Conservation (phyloP, 2,113 vertebrate genomes). For the Nesogale talazaci region DNA sequence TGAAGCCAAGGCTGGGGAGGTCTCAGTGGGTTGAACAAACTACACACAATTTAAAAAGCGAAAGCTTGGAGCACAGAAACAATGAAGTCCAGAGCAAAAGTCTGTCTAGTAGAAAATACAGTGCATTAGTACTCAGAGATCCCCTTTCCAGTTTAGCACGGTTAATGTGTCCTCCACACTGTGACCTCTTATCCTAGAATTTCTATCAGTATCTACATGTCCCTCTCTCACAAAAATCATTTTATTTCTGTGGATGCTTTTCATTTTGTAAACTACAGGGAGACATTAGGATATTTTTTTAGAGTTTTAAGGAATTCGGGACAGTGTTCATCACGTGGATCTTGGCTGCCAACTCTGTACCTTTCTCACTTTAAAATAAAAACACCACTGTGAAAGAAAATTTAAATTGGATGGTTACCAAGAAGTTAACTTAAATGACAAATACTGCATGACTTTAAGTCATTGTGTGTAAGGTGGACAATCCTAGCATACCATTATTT, state of each 20-base stretch:
- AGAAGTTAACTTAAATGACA: not conserved
- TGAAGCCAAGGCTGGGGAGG: not conserved
- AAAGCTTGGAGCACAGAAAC: not conserved
- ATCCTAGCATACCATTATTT: conserved; percentile 16
- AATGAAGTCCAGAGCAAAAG: not conserved
- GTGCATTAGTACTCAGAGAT: not conserved
- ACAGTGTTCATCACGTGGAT: not conserved
- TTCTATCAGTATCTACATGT: not conserved
- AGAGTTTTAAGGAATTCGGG: not conserved
- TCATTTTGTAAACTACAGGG: conserved; percentile 29
- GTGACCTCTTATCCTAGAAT: not conserved
- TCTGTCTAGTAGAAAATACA: not conserved
- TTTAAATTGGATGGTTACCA: not conserved
- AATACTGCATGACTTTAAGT: not conserved
- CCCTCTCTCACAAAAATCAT: not conserved
- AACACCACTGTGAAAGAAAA: not conserved
- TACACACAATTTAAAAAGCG: not conserved
- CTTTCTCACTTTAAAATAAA: conserved; percentile 40
- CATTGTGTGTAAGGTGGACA: not conserved
- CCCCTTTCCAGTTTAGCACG: not conserved
- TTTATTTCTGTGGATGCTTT: not conserved
- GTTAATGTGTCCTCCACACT: not conserved
- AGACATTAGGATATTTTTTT: not conserved
- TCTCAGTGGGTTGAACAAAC: not conserved
- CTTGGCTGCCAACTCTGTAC: not conserved